Conservation (phyloP, 2,888 invertebrate genomes). For the Drosophila borborema region DNA sequence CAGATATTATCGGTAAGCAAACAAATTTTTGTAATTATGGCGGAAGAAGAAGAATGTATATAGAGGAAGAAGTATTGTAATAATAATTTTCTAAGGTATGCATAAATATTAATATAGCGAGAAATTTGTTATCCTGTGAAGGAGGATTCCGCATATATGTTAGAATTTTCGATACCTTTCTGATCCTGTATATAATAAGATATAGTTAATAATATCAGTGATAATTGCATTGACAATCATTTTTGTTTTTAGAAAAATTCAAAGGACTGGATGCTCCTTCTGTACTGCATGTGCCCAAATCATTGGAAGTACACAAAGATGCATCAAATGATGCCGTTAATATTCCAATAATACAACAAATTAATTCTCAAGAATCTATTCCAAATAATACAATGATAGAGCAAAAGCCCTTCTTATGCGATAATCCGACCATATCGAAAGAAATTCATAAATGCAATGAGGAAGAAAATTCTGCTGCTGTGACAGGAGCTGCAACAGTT, state of each 20-base stretch:
- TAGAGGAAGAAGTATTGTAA: no score
- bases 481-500: background rate
- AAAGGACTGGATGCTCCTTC: conserved; percentile 74
- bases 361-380: background rate
- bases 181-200: no score
- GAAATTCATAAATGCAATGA: background rate
- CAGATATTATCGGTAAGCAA: conserved; percentile 87
- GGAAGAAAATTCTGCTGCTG: background rate
- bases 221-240: background rate
- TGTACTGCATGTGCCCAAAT: conserved; percentile 1
- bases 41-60: no score
- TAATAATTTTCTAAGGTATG: no score
- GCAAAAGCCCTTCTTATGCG: background rate
- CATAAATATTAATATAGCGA: no score
- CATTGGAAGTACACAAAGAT: conserved; percentile 6
- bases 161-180: no score
- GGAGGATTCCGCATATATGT: no score
- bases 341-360: background rate
- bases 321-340: conserved; percentile 9
- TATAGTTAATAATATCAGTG: no score
- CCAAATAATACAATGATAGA: background rate
- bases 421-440: background rate
- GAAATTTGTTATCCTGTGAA: no score
- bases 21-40: background rate
- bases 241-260: conserved; percentile 57